Conservation (phyloP, 2,888 invertebrate species). For the Andrena dorsata region DNA sequence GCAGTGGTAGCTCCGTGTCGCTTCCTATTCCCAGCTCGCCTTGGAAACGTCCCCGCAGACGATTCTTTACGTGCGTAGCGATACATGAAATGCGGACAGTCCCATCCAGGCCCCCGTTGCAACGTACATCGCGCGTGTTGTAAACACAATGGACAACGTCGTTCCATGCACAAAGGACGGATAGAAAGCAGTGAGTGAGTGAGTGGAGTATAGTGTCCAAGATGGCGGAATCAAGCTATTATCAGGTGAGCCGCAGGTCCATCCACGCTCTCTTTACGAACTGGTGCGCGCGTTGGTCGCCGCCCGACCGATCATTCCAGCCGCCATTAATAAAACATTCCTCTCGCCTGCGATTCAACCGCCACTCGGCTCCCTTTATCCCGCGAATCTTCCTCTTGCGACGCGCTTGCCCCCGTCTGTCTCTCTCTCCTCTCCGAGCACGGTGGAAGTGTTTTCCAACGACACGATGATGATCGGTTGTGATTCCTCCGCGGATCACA, state of each 20-base stretch:
- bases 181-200: conserved; percentile 81
- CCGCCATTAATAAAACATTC: conserved; percentile 63
- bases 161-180: conserved; percentile 80
- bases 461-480: conserved; percentile 29
- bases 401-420: conserved; percentile 34
- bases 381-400: conserved; percentile 23
- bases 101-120: conserved; percentile 37
- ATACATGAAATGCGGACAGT: conserved; percentile 53
- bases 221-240: conserved; percentile 89
- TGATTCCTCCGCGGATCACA: conserved; percentile 39
- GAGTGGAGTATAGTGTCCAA: conserved; percentile 84
- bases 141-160: conserved; percentile 77
- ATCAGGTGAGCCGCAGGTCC: conserved; percentile 87
- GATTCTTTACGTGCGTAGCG: conserved; percentile 24
- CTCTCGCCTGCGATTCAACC: conserved; percentile 26
- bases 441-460: conserved; percentile 22
- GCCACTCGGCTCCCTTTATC: conserved; percentile 7
- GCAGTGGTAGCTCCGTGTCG: conserved; percentile 57
- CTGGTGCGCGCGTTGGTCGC: conserved; percentile 63
- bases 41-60: conserved; percentile 20
- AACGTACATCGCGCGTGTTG: conserved; percentile 62
- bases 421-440: conserved; percentile 21
- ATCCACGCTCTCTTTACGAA: conserved; percentile 67
- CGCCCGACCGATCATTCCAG: conserved; percentile 47
- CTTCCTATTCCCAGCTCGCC: conserved; percentile 38